A percentile compares a stretch with the other conserved stretches of the same genome.
Conservation (phyloP, 2,113 vertebrate species). For the Globicephala melas region DNA sequence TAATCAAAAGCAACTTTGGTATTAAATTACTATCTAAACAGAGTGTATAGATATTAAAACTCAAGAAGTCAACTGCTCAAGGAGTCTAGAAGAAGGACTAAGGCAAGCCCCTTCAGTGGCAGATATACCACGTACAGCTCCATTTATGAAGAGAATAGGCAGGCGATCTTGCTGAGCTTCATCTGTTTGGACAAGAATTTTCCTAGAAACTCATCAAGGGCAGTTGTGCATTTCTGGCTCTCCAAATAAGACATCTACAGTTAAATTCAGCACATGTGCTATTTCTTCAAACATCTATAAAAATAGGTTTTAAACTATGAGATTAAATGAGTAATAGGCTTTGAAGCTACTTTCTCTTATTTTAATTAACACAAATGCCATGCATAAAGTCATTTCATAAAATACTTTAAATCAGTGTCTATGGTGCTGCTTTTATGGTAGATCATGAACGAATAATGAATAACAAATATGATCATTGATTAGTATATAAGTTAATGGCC, state of each 20-base stretch:
- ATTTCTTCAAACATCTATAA: not conserved
- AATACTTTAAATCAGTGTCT: not conserved
- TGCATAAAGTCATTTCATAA: not conserved
- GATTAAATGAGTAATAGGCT: not conserved
- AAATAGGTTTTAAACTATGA: conserved; percentile 9
- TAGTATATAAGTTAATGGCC: not conserved
- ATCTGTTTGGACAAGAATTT: not conserved
- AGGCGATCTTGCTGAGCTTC: not conserved
- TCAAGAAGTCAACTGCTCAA: not conserved
- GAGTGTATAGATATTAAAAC: not conserved
- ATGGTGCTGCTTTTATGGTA: not conserved
- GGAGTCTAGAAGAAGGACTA: not conserved
- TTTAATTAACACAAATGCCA: not conserved
- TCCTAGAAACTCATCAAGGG: not conserved
- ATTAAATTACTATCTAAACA: not conserved
- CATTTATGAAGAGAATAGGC: not conserved
- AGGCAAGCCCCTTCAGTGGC: not conserved
- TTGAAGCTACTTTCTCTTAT: not conserved
- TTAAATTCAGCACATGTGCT: not conserved
- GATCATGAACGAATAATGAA: not conserved
- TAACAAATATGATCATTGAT: not conserved
- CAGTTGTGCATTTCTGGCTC: not conserved
- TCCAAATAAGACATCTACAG: not conserved
- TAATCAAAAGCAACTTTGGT: not conserved
- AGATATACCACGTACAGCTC: not conserved